phyloP scores from a whole-genome alignment of 2,113 vertebrate species.

The Plecotus auritus region DNA sequence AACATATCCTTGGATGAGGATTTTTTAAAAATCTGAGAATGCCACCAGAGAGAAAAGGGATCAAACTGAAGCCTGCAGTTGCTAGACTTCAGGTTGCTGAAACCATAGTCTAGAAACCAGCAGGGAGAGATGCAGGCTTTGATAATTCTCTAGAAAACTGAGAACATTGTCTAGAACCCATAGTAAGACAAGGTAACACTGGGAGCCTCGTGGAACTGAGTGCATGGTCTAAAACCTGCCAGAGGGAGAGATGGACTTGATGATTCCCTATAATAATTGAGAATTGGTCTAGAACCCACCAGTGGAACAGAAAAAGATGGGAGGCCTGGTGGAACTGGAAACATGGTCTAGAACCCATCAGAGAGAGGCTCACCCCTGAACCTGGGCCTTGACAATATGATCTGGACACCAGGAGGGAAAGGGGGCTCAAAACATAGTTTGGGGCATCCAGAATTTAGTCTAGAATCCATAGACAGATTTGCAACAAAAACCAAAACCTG shows the following conservation, averaged over 20 bases:
- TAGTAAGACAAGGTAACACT: not conserved
- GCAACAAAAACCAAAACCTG: not conserved
- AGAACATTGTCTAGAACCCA: not conserved
- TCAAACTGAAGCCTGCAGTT: not conserved
- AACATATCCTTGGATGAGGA: not conserved
- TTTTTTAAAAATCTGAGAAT: not conserved
- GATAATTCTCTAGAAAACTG: not conserved
- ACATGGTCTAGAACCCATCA: not conserved
- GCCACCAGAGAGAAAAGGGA: not conserved
- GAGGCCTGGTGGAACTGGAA: not conserved
- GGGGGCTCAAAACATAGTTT: not conserved
- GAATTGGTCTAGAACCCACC: too few species aligned
- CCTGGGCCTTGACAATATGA: not conserved
- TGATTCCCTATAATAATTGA: not conserved
- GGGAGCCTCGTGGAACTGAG: slow-evolving; percentile 56
- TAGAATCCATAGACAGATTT: not conserved
- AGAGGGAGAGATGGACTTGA: accelerated
- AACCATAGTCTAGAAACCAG: not conserved
- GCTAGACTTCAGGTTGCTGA: not conserved
- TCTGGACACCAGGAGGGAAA: not conserved
- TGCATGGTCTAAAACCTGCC: slow-evolving; percentile 80
- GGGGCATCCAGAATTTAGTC: slow-evolving; percentile 80
- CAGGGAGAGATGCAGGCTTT: too few species aligned
- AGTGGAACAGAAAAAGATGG: not conserved
- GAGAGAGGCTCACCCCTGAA: not conserved